Percentiles rank a stretch among this genome's conserved stretches.
phyloP scores from a whole-genome alignment of 2,888 invertebrate species.

The Schizaphis graminum region DNA sequence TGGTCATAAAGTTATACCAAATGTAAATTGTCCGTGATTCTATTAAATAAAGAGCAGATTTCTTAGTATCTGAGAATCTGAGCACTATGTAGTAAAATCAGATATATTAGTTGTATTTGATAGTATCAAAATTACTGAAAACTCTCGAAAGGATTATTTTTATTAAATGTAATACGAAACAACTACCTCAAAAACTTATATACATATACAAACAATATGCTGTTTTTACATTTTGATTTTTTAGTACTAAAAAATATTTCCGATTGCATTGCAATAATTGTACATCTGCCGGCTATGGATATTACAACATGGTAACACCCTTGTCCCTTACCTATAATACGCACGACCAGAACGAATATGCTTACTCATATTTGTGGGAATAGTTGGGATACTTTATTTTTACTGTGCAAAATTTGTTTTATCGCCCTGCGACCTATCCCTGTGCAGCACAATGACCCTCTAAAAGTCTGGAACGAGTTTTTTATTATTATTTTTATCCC shows the following conservation, averaged over 20 bases:
- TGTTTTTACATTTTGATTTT: background rate
- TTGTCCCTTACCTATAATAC: background rate
- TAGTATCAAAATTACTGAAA: background rate
- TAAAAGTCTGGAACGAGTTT: conserved; percentile 29
- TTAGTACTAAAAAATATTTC: background rate
- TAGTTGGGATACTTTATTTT: conserved; percentile 37
- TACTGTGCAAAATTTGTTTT: conserved; percentile 56
- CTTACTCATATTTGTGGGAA: conserved; percentile 39
- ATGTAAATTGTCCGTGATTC: background rate
- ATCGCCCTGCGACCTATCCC: conserved; percentile 11
- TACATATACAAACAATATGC: background rate
- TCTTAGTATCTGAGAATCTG: background rate
- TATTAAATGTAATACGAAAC: background rate
- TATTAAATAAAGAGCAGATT: background rate
- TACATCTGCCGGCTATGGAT: conserved; percentile 32
- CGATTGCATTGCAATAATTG: background rate
- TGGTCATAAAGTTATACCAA: conserved; percentile 10
- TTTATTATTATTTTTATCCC: conserved; percentile 52
- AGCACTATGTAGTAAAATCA: background rate
- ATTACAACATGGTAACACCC: background rate
- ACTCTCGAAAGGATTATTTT: background rate
- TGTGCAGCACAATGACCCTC: conserved; percentile 12
- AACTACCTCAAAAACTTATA: background rate
- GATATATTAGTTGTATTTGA: background rate
- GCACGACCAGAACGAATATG: conserved; percentile 49